phyloP scores from a whole-genome alignment of 2,888 invertebrate species.

The Heterodera filipjevi region DNA sequence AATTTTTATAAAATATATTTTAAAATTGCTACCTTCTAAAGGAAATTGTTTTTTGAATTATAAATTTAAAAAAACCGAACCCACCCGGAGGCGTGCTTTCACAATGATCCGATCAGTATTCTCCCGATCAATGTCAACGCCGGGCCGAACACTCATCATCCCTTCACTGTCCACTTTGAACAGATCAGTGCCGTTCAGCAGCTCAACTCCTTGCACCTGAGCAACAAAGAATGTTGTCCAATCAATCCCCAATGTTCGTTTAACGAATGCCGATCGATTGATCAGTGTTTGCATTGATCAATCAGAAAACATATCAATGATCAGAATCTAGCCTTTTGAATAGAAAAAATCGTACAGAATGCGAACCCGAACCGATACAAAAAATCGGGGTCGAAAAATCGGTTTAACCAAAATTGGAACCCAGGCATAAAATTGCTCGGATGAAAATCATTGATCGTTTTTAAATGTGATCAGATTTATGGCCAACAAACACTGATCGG shows the following conservation, averaged over 20 bases:
- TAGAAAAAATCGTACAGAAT: no score
- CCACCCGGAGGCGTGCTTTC: constrained; percentile 38
- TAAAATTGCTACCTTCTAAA: neutral
- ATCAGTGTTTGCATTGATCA: no score
- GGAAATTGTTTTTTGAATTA: neutral
- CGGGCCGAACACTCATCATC: constrained; percentile 35
- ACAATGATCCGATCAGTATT: constrained; percentile 36
- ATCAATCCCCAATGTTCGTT: no score
- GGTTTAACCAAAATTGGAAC: neutral
- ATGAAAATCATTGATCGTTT: no score
- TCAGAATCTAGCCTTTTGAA: no score
- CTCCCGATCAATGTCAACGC: constrained; percentile 40
- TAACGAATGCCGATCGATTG: no score
- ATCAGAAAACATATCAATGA: no score
- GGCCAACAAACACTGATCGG: no score
- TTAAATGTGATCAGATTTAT: neutral
- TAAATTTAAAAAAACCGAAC: neutral
- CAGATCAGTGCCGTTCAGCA: constrained; percentile 45
- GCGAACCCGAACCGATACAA: no score
- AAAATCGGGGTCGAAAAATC: neutral
- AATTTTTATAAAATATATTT: no score
- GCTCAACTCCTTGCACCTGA: constrained; percentile 40
- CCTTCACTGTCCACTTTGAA: constrained; percentile 43
- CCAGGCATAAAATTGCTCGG: no score
- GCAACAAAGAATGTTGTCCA: no score